phyloP scores from a whole-genome alignment of 2,797 vertebrate species.

The Trichosurus vulpecula region DNA sequence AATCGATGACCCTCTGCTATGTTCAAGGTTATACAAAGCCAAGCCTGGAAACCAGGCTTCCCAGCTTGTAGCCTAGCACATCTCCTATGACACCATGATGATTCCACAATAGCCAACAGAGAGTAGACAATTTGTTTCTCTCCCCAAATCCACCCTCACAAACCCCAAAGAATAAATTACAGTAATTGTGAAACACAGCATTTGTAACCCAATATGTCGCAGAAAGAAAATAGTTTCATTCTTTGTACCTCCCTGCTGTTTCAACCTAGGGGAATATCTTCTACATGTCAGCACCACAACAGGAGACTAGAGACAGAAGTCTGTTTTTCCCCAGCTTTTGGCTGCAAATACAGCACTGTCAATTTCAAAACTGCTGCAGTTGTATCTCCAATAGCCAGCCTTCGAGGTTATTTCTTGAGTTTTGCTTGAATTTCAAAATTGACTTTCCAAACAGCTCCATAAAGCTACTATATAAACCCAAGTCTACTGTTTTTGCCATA shows the following conservation, averaged over 20 bases:
- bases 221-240: neutral
- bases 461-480: neutral
- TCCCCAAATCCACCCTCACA: neutral
- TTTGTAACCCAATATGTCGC: neutral
- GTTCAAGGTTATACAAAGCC: neutral
- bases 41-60: neutral
- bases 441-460: slow-evolving; percentile 1
- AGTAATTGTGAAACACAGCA: neutral
- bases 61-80: neutral
- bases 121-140: neutral
- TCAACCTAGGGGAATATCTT: neutral
- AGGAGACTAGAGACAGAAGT: neutral
- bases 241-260: slow-evolving; percentile 5
- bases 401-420: neutral
- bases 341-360: slow-evolving; percentile 6
- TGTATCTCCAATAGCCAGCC: neutral
- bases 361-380: neutral
- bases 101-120: neutral
- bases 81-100: neutral
- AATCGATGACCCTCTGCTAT: neutral
- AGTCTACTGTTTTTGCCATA: neutral
- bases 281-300: neutral
- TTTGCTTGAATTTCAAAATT: neutral
- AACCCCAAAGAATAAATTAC: neutral
- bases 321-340: neutral